Conservation (phyloP, 2,797 vertebrate species). For the Chlorospingus semifuscus region DNA sequence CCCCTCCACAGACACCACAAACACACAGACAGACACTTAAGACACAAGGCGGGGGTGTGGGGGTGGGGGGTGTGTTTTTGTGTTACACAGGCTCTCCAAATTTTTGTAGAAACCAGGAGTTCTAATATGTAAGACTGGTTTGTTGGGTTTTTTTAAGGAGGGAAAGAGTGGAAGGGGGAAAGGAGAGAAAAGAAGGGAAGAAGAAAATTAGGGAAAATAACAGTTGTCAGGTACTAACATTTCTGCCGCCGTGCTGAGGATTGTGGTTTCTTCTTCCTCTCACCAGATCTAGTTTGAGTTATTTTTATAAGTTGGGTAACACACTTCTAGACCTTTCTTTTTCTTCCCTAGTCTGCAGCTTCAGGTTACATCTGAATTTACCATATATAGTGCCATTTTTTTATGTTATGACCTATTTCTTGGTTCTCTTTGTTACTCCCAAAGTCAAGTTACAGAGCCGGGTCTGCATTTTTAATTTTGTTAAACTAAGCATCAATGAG, state of each 20-base stretch:
- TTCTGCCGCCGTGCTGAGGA: accelerated
- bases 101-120: not conserved
- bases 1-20: not conserved
- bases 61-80: too few species aligned
- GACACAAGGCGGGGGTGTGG: too few species aligned
- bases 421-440: not conserved
- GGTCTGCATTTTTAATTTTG: not conserved
- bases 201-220: not conserved
- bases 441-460: not conserved
- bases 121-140: not conserved
- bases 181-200: not conserved
- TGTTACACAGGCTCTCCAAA: not conserved
- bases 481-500: not conserved
- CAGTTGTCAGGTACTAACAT: too few species aligned
- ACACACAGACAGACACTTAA: not conserved
- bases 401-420: not conserved
- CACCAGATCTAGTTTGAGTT: not conserved
- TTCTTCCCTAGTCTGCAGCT: not conserved
- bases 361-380: not conserved
- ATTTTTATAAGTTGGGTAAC: not conserved
- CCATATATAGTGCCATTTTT: not conserved
- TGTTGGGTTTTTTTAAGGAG: not conserved
- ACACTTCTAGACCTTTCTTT: not conserved
- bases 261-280: not conserved
- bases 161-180: not conserved